Conservation (phyloP, 2,888 invertebrate species). For the Augochlorella aurata region DNA sequence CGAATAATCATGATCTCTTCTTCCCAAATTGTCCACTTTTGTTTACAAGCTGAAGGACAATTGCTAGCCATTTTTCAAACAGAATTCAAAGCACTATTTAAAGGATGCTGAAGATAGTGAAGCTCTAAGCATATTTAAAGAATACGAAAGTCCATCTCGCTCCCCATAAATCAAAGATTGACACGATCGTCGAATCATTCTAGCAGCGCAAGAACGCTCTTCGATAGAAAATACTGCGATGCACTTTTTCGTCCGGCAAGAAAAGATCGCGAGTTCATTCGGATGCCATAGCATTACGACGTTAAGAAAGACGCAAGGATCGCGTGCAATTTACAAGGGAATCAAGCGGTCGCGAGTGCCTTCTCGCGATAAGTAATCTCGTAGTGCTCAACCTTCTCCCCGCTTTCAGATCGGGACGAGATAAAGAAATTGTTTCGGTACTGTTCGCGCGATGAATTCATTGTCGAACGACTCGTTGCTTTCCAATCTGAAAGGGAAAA, state of each 20-base stretch:
- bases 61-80: too few species aligned
- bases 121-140: too few species aligned
- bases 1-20: too few species aligned
- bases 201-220: neutral
- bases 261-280: neutral
- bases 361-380: constrained; percentile 4
- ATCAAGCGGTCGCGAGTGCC: neutral
- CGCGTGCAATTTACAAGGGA: constrained; percentile 8
- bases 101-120: too few species aligned
- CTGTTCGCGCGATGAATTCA: neutral
- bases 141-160: too few species aligned
- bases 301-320: constrained; percentile 28
- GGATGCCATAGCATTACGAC: too few species aligned
- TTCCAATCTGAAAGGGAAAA: neutral
- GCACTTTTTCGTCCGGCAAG: neutral
- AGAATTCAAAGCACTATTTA: too few species aligned
- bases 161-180: too few species aligned
- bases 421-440: neutral
- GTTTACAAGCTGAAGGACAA: too few species aligned
- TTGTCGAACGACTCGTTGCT: neutral
- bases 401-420: neutral
- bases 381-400: neutral
- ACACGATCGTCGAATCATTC: too few species aligned
- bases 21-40: too few species aligned
- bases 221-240: neutral